Evolutionary conservation across 1,140 invertebrate species (phyloP), one percentile per base, ranked within the genome.

Genomic region (Oedothorax gibbosus): DNA sequence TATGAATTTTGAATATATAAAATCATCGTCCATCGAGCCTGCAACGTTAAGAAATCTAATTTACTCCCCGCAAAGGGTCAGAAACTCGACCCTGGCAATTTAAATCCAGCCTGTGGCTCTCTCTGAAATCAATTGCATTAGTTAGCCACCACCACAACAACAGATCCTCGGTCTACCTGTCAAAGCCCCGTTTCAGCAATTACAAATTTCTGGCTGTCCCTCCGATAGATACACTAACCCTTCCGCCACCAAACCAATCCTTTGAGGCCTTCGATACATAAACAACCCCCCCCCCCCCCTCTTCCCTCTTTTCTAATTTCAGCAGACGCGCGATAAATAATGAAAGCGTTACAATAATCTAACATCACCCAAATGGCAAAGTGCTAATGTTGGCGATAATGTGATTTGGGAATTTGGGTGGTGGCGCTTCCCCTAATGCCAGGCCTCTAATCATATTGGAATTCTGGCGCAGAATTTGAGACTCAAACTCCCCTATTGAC

Each of bases 331-430:
- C 81, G 72, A 84, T 84, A 84, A 84, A 84, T 84, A 84, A 84
- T 84, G 81, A 84, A 84, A 84, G 81, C 81, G 81, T 57, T 84
- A 84, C 81, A 84, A 76, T 84, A 84, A 84, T 84, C 81, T 64
- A 84, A 76, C 81, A 84, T 68, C 81, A 75, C 71, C 78, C 65
- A 84, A 84, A 84, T 84, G 81, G 81, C 81, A 76, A 84, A 84
- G 81, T 84, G 81, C 81, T 84, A 84, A 84, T 84, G 81, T 76
- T 84, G 81, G 81, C 54, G 81, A 76, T 84, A 84, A 84, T 84
- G 51, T 76, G 81, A 84, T 84, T 84, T 84, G 81, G 81, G 81
- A 84, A 53, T 84, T 84, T 49, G 72, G 77, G 35, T 10, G 50
- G 72, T 56, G 66, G 57, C 49, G 72, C 18, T n/a, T 35, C 35